A percentile compares a stretch with the other conserved stretches of the same genome.
These are phyloP conservation scores for Crioceris asparagi DNA, from an alignment of 2,888 invertebrate genomes.

Conservation along the genomic window DNA sequence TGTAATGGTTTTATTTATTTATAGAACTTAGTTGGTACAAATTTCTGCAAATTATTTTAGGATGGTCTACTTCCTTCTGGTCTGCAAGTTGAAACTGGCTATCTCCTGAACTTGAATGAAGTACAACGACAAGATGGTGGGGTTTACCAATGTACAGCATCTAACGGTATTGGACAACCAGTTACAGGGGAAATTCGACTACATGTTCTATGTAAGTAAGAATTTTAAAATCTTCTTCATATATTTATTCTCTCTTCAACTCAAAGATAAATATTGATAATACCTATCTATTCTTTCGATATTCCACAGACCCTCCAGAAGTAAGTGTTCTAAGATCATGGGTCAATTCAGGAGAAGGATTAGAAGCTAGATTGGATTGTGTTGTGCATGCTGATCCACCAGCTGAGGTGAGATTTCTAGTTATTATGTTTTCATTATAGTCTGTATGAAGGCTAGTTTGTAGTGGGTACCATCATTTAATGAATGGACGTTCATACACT, in stretches of 20 bases:
- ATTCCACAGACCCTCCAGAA: constrained; percentile 48
- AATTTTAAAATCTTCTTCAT: neutral
- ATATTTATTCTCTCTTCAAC: neutral
- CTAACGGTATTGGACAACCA: constrained; percentile 40
- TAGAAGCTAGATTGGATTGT: constrained; percentile 51
- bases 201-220: constrained; percentile 36
- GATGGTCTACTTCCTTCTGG: constrained; percentile 36
- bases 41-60: no score
- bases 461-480: no score
- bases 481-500: no score
- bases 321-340: constrained; percentile 50
- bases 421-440: neutral
- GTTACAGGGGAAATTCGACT: constrained; percentile 36
- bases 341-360: constrained; percentile 52
- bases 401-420: constrained; percentile 36
- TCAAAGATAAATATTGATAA: no score
- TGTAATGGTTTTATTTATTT: no score
- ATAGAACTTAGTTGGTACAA: no score
- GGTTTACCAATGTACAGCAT: constrained; percentile 41
- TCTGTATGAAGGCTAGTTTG: neutral
- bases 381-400: constrained; percentile 49
- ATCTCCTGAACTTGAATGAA: constrained; percentile 34
- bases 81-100: constrained; percentile 36
- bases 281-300: neutral
- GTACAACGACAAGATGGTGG: constrained; percentile 39